A percentile compares a stretch with the other conserved stretches of the same genome.
Evolutionary conservation across 1,140 invertebrate species (phyloP).

Genomic region (Orchesella cincta): DNA sequence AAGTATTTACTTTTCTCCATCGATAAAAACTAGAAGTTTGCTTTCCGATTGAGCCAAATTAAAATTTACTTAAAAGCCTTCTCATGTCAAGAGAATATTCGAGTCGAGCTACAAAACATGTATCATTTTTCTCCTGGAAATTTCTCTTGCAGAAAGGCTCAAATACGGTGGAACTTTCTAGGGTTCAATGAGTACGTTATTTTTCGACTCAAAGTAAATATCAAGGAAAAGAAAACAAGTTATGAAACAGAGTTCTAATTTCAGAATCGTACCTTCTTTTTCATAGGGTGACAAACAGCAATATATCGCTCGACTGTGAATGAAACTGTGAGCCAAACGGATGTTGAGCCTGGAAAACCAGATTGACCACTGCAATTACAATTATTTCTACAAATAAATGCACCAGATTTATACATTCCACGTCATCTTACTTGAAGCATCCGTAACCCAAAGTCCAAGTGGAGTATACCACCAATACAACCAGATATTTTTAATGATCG

Average conservation of each 20-base stretch:
- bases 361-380: too few species aligned
- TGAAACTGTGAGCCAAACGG: slow-evolving; percentile 74
- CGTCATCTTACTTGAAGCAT: slow-evolving; percentile 67
- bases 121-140: slow-evolving; percentile 49
- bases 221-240: background rate
- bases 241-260: background rate
- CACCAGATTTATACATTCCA: too few species aligned
- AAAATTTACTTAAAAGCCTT: too few species aligned
- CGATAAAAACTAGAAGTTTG: too few species aligned
- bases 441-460: slow-evolving; percentile 64
- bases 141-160: background rate
- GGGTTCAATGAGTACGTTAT: background rate
- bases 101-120: too few species aligned
- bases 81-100: too few species aligned
- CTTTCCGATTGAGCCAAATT: too few species aligned
- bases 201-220: background rate
- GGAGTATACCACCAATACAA: slow-evolving; percentile 61
- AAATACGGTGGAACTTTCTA: background rate
- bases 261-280: slow-evolving; percentile 61
- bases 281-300: slow-evolving; percentile 74
- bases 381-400: too few species aligned
- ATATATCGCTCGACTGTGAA: slow-evolving; percentile 71
- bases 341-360: slow-evolving; percentile 64
- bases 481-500: slow-evolving; percentile 59
- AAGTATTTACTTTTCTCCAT: too few species aligned